A percentile compares a stretch with the other conserved stretches of the same genome.
Conservation (phyloP, 2,888 invertebrate species). For the Ormyrus thymus region DNA sequence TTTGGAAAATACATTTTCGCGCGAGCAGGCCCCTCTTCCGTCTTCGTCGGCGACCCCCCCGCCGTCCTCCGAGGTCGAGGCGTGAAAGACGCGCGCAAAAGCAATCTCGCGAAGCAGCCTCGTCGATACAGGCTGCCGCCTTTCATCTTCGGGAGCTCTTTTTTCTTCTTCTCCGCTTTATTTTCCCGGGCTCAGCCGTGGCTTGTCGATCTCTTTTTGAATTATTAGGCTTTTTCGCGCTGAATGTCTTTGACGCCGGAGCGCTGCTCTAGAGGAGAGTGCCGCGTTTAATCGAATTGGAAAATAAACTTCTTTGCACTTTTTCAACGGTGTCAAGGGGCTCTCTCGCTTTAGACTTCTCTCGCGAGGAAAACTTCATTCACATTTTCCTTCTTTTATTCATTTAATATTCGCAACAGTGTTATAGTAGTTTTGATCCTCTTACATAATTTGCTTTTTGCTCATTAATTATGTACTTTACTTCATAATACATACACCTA, state of each 20-base stretch:
- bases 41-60: constrained; percentile 44
- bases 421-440: too few species aligned
- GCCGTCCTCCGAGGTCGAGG: constrained; percentile 36
- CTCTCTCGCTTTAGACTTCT: too few species aligned
- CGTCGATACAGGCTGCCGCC: constrained; percentile 56
- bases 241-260: background rate
- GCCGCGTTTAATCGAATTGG: constrained; percentile 37
- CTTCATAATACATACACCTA: background rate
- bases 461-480: too few species aligned
- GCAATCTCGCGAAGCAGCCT: constrained; percentile 59
- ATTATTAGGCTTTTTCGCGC: constrained; percentile 31
- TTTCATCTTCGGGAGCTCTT: constrained; percentile 41
- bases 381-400: too few species aligned
- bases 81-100: constrained; percentile 62
- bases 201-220: constrained; percentile 33
- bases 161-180: constrained; percentile 27
- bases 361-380: too few species aligned
- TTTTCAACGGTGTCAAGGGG: background rate
- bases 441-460: too few species aligned
- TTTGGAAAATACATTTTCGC: constrained; percentile 70
- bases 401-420: too few species aligned
- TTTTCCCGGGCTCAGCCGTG: background rate
- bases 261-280: background rate
- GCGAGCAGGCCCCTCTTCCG: constrained; percentile 22
- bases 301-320: constrained; percentile 24